Base-by-base conservation (phyloP, 2,113 vertebrate species). In the Pseudorectes ferrugineus region DNA sequence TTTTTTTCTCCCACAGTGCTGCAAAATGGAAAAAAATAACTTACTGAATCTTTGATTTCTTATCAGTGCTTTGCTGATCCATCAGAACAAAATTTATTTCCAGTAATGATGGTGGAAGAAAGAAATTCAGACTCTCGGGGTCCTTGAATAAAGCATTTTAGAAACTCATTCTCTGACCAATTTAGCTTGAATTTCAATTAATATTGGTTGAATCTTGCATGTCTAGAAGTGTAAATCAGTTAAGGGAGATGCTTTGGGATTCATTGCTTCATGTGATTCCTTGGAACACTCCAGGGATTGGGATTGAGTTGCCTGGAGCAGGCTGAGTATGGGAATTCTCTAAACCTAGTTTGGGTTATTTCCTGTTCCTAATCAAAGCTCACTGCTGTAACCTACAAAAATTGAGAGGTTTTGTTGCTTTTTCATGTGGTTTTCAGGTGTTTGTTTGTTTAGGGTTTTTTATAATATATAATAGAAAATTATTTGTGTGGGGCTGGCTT, bases 391-490 rank as follows among this genome's bases (percentile, higher is more conserved):
- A 55, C 14, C 11, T 29, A 5, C 1, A 7, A 9, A 83, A 76
- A 4, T 19, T 14, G 12, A 77, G 55, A 46, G 4, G 2, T 59
- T 49, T 85, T 28, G 2, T 45, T 67, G 19, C 6, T 10, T 20
- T 59, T 45, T 29, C 16, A 1, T 17, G 4, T 5, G 1, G 8
- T 28, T n/a, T 20, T n/a, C 25, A n/a, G 49, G 2, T 20, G 14
- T 17, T 33, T 10, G 4, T 3, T 36, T 36, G 2, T 38, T 54
- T 13, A 4, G 4, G 2, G 1, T 7, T 23, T 29, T 19, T 49
- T 57, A 20, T 1, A 2, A 3, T 8, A 10, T 23, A 46, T 38
- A 29, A 58, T 10, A 38, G 13, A 19, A 38, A 23, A 18, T 51
- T 2, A 16, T 58, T 80, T 20, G 13, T 31, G 16, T 28, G 8